Percentiles rank a stretch among this genome's conserved stretches.
phyloP scores from a whole-genome alignment of 2,797 vertebrate genomes.

The Syngnathus rostellatus region DNA sequence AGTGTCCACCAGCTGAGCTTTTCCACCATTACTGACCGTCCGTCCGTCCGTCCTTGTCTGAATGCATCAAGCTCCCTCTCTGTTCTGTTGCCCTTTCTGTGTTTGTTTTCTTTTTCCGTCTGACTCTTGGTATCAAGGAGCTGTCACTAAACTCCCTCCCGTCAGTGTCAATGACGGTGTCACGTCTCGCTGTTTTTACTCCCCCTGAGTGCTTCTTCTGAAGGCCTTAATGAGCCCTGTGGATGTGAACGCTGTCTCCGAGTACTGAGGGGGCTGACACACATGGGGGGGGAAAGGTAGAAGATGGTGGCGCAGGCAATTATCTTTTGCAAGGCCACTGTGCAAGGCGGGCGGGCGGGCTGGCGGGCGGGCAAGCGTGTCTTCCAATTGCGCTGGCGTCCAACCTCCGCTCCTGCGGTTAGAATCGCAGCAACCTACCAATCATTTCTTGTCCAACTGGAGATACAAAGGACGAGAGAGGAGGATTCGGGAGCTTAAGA shows the following conservation, averaged over 20 bases:
- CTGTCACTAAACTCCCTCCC: constrained; percentile 35
- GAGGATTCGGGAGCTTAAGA: too few species aligned
- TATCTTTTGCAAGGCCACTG: constrained; percentile 25
- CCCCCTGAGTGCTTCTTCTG: constrained; percentile 5
- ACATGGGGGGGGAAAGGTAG: constrained; percentile 12
- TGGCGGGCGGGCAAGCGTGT: not conserved
- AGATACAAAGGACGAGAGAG: constrained; percentile 13
- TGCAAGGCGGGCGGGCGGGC: constrained; percentile 20
- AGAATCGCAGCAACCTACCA: constrained; percentile 24
- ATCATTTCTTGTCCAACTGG: constrained; percentile 17
- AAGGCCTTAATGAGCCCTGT: constrained; percentile 46
- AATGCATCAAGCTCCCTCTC: constrained; percentile 8
- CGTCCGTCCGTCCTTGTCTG: constrained; percentile 1
- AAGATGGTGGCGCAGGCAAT: constrained; percentile 37
- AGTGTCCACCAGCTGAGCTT: constrained; percentile 37
- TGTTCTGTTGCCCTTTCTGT: not conserved
- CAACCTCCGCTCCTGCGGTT: constrained; percentile 25
- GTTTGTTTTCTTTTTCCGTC: constrained; percentile 36
- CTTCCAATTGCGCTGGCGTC: constrained; percentile 31
- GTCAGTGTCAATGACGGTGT: constrained; percentile 28
- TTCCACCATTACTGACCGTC: constrained; percentile 23
- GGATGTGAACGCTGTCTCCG: constrained; percentile 12
- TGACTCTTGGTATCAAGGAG: constrained; percentile 35
- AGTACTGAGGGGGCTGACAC: constrained; percentile 18
- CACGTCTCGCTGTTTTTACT: constrained; percentile 16